Percentiles rank a stretch among this genome's conserved stretches.
phyloP scores from a whole-genome alignment of 2,113 vertebrate genomes.

The Gavia stellata region DNA sequence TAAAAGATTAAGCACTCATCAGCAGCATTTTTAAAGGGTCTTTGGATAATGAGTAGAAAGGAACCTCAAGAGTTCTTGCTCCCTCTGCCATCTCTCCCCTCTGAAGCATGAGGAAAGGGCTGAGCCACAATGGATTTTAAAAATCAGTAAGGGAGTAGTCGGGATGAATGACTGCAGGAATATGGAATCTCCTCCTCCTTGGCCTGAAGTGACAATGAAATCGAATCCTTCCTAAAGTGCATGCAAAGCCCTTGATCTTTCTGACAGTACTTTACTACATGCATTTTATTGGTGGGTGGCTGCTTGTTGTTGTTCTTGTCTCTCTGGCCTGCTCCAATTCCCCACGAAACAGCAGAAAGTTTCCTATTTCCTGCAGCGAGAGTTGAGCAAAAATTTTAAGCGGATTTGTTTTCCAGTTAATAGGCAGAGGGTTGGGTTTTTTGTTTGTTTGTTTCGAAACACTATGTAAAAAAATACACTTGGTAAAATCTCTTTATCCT shows the following conservation, averaged over 20 bases:
- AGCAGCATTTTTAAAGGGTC: not conserved
- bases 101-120: not conserved
- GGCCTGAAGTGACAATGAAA: conserved; percentile 33
- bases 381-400: not conserved
- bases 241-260: conserved; percentile 17
- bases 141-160: not conserved
- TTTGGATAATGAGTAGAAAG: not conserved
- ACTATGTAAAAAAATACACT: not conserved
- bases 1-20: not conserved
- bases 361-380: not conserved
- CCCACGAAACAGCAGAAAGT: not conserved
- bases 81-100: not conserved
- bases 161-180: not conserved
- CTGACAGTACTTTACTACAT: not conserved
- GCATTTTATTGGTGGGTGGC: not conserved
- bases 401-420: not conserved
- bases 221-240: conserved; percentile 12
- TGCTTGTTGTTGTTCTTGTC: conserved; percentile 1
- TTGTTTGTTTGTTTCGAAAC: not conserved
- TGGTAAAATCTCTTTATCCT: not conserved
- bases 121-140: not conserved
- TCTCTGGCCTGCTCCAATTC: not conserved
- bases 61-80: not conserved
- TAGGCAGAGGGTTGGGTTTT: not conserved
- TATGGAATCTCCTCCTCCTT: conserved; percentile 7